Base-by-base conservation (phyloP, 2,888 invertebrate species). In the Margaritifera margaritifera region DNA sequence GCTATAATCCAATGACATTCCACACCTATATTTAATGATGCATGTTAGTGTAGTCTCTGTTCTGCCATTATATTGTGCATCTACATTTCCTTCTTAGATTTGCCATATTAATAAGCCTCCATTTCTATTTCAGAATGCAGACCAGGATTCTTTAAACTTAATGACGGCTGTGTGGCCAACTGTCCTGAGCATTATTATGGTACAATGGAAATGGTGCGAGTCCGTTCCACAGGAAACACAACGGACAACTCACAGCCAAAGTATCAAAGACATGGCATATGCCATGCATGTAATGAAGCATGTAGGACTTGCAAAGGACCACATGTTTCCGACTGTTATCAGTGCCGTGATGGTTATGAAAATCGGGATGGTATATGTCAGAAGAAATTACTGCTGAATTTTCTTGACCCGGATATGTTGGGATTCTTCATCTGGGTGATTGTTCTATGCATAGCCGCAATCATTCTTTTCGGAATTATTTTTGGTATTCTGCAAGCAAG, bases 371-470 rank as follows among this genome's bases (percentile, higher is more conserved):
- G 73, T 60, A 68, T 77, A 24, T 86, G 85, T 63, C 78, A 80
- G 60, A 83, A 82, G 66, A 84, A 84, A 65, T 69, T 83, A 80
- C 80, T 86, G 65, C 82, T 84, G 84, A 83, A 86, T 74, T 81
- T 84, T 64, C 74, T 86, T 51, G 84, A 84, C 68, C 85, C 84
- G 51, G 83, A 84, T 63, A 81, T 86, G 75, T 71, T 84, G 72
- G 84, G 85, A 66, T 84, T 84, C 69, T 81, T 85, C 63, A 81
- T 84, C 60, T 84, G 84, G 85, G 85, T 83, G 52, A 84, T 86
- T 51, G 84, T 84, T 57, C 77, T 86, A 64, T 84, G 86, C 75
- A 83, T 84, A 51, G 83, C 81, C 54, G 83, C 83, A 61, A 82
- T 86, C 65, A 73, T 84, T 62, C 68, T 86, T 62, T 84, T 85